Evolutionary conservation across 2,113 vertebrate genomes (phyloP).

Genomic region (Poicephalus gulielmi): DNA sequence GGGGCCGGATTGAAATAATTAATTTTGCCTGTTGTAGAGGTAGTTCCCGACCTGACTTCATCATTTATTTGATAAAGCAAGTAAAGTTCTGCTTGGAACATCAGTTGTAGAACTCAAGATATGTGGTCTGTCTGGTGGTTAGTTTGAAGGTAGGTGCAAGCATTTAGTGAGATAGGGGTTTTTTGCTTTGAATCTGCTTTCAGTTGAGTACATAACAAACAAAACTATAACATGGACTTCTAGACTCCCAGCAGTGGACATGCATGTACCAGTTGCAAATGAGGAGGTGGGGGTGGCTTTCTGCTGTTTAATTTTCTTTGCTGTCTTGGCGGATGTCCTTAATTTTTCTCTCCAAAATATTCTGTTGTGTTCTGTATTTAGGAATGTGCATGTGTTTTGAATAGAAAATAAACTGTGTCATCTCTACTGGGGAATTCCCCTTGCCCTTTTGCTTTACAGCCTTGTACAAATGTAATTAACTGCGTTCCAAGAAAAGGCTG

Average conservation of each 20-base stretch:
- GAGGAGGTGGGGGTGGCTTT: not conserved
- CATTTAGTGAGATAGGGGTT: not conserved
- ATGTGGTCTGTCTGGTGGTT: not conserved
- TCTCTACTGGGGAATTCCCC: constrained; percentile 36
- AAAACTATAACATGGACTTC: not conserved
- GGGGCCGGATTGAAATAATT: not conserved
- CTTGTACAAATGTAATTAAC: constrained; percentile 1
- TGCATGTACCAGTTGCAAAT: not conserved
- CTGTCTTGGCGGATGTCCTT: not conserved
- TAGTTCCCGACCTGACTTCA: not conserved
- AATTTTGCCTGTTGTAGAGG: not conserved
- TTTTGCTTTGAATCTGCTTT: not conserved
- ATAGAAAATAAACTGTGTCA: not conserved
- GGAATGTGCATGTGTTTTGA: not conserved
- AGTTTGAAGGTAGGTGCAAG: not conserved
- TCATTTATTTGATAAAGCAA: not conserved
- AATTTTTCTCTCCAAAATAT: not conserved
- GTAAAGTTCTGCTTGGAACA: not conserved
- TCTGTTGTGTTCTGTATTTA: not conserved
- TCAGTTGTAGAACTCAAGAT: not conserved
- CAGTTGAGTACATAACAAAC: not conserved
- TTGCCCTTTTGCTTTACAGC: not conserved
- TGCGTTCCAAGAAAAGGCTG: not conserved
- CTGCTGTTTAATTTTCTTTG: not conserved
- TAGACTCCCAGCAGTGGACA: not conserved